Base-by-base conservation (phyloP, 1,140 invertebrate genomes). In the Brachionus sp. region DNA sequence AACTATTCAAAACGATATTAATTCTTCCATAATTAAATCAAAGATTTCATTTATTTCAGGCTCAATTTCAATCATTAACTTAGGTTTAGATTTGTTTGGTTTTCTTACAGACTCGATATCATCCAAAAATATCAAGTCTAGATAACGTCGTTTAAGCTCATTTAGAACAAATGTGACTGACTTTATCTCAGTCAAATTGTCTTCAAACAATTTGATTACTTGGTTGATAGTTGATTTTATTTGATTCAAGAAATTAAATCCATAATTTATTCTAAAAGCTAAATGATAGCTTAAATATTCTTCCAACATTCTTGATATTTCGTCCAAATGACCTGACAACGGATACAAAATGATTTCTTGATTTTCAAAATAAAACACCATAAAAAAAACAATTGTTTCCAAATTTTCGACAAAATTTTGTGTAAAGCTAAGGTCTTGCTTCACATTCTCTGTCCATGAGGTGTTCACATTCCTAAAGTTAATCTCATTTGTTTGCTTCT, bases 351-450 rank as follows among this genome's bases (percentile, higher is more conserved):
- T 29, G 13, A 62, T 53, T 66, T 80, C 77, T 16, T 42, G n/a
- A 44, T 80, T 80, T 66, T 80, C 39, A 13, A 80, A 80, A 23
- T 42, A 42, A 39, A 80, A 80, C 3, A 80, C 35, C 50, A 80
- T 9, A 16, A 42, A 80, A 44, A 39, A 80, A 10, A 80, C 19
- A 42, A 80, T 33, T n/a, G 77, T 80, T 62, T 80, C 77, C 16
- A 80, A 35, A 10, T 80, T 23, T 42, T 80, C 33, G 5, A 70
- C 35, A 7, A 70, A 39, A 70, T 10, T 39, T 70, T 39, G 13
- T 19, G 35, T 70, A 57, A 57, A 57, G 19, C 50, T 10, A 57
- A 57, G 50, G 7, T 57, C 50, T 5, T 23, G n/a, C 19, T 57
- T 57, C 16, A 57, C 50, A 57, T 57, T 57, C 50, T 57, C 50